Percentiles rank a stretch among this genome's conserved stretches.
Conservation (phyloP, 2,113 vertebrate genomes). For the Amazona guildingii region DNA sequence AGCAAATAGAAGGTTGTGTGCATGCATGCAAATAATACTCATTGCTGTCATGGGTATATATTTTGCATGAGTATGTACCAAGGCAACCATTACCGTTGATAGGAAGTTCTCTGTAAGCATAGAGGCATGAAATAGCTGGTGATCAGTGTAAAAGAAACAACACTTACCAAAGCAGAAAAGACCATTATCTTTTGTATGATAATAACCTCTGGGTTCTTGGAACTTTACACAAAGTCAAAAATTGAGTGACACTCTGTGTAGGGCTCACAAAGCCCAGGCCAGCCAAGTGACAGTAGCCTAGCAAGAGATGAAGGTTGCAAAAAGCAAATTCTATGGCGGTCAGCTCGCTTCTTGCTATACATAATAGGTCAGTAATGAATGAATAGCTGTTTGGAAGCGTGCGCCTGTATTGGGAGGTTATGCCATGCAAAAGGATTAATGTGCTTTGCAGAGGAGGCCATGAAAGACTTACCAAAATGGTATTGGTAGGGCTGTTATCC, state of each 20-base stretch:
- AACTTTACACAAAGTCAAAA: neutral
- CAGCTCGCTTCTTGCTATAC: neutral
- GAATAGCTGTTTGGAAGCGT: fast-evolving
- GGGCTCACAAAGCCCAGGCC: neutral
- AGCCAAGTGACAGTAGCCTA: neutral
- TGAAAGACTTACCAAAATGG: neutral
- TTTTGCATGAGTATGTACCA: neutral
- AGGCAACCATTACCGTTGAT: neutral
- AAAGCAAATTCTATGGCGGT: neutral
- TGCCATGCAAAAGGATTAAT: neutral
- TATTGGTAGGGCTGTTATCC: neutral
- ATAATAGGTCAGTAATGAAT: neutral
- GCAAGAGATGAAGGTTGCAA: neutral
- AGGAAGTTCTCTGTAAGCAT: neutral
- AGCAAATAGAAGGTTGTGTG: neutral
- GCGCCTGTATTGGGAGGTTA: neutral
- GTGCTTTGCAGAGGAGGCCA: neutral
- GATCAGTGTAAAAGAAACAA: neutral
- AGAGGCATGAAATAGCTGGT: neutral
- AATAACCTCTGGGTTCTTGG: neutral
- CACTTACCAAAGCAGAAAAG: neutral
- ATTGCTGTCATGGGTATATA: neutral
- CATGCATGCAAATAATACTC: neutral
- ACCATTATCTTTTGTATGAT: neutral
- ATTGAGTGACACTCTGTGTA: neutral